Evolutionary conservation across 2,888 invertebrate genomes (phyloP).

Genomic region (Pardosa pseudoannulata): DNA sequence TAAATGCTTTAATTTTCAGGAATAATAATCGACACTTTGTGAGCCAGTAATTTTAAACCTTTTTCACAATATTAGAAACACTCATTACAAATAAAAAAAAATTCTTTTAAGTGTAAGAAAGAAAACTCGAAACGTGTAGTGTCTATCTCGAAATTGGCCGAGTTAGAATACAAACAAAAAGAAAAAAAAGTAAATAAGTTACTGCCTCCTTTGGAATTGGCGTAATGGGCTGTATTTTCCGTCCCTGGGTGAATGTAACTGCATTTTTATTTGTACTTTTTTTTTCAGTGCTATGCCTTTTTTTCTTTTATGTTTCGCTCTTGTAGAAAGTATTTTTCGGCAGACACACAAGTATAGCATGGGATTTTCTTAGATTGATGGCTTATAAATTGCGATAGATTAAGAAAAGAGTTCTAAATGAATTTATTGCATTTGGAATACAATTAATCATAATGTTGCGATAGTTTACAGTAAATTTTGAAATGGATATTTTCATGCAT

Average conservation of each 20-base stretch:
- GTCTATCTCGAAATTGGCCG: slow-evolving; percentile 43
- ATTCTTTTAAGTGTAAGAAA: neutral
- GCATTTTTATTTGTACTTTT: slow-evolving; percentile 61
- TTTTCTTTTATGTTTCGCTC: neutral
- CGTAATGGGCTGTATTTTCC: slow-evolving; percentile 55
- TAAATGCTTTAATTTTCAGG: too few relatives aligned
- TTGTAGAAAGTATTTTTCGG: neutral
- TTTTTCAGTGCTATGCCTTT: neutral
- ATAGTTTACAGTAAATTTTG: too few relatives aligned
- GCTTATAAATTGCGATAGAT: neutral
- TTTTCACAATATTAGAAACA: too few relatives aligned
- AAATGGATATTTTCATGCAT: too few relatives aligned
- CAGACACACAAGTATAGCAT: neutral
- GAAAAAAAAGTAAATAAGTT: slow-evolving; percentile 49
- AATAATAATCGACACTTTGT: too few relatives aligned
- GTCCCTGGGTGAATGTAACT: slow-evolving; percentile 51
- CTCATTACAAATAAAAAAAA: too few relatives aligned
- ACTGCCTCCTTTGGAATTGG: slow-evolving; percentile 44
- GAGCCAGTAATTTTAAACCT: too few relatives aligned
- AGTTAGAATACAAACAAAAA: slow-evolving; percentile 21
- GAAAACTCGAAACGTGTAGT: slow-evolving; percentile 28
- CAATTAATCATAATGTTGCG: too few relatives aligned
- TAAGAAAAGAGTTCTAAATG: too few relatives aligned
- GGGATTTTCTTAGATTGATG: neutral
- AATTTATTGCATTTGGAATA: too few relatives aligned